Base-by-base conservation (phyloP, 2,113 vertebrate genomes). In the Suncus etruscus region DNA sequence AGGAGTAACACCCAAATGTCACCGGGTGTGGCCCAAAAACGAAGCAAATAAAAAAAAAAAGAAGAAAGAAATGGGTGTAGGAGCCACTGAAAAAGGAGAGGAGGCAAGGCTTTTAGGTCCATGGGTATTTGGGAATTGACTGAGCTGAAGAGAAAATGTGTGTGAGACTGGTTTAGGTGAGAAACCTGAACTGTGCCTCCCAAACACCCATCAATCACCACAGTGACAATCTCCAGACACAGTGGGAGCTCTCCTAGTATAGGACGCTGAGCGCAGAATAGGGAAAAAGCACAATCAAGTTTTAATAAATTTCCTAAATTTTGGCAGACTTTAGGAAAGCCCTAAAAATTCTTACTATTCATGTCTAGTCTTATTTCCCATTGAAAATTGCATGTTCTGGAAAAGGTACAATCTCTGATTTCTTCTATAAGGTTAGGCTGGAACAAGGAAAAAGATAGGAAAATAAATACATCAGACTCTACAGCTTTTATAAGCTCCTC, bases 291-390 rank as follows among this genome's bases (percentile, higher is more conserved):
- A 54, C 12, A 15, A 11, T 15, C 11, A 54, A 1, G 58, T 32
- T 76, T 76, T 14, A 18, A 85, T 72, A 83, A 85, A 47, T 91
- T 81, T 31, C 75, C n/a, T 14, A 31, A 50, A 27, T 76, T 48
- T 39, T 66, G 45, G 75, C 29, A 72, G 80, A 72, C 76, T 81
- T 69, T 54, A 88, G 58, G 39, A 80, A n/a, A 12, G 77, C 77
- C 66, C n/a, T 86, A 6, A 90, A 91, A 86, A 50, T 76, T 72
- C 76, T 77, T 39, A 77, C 22, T 83, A 15, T 87, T 87, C 4
- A 69, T 70, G 27, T 83, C 25, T 78, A 54, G 76, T 69, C 66
- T 90, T 74, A 75, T 47, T 69, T 79, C 29, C 83, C 58, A 78
- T 50, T 90, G 91, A 77, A 88, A 72, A 8, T 14, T 48, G 11